Conservation (phyloP, 2,888 invertebrate genomes). For the Spodoptera exigua region DNA sequence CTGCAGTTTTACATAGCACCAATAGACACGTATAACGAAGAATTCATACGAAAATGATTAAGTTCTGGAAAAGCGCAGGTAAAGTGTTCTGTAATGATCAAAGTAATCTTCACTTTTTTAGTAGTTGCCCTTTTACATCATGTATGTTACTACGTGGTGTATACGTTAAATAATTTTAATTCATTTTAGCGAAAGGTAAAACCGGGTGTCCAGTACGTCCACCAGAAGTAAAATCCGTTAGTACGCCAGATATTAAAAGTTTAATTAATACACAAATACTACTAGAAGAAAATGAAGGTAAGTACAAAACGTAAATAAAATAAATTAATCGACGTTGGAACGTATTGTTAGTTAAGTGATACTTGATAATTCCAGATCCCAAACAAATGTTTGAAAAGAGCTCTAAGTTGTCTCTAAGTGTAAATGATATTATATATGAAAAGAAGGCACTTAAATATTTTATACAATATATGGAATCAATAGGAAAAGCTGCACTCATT, state of each 20-base stretch:
- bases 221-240: slow-evolving; percentile 72
- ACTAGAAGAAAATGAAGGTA: slow-evolving; percentile 77
- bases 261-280: slow-evolving; percentile 68
- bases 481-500: slow-evolving; percentile 90
- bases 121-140: slow-evolving; percentile 11
- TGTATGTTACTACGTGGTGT: slow-evolving; percentile 2
- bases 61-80: slow-evolving; percentile 94
- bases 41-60: slow-evolving; percentile 89
- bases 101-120: slow-evolving; percentile 12
- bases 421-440: slow-evolving; percentile 93
- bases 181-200: slow-evolving; percentile 85
- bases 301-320: slow-evolving; percentile 39
- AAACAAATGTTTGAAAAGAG: slow-evolving; percentile 80
- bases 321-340: neutral
- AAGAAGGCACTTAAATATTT: slow-evolving; percentile 95
- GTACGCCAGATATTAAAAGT: slow-evolving; percentile 63
- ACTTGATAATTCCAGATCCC: slow-evolving; percentile 76
- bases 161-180: slow-evolving; percentile 40
- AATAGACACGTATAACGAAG: slow-evolving; percentile 56
- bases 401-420: slow-evolving; percentile 92
- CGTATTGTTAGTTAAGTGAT: slow-evolving; percentile 18
- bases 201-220: slow-evolving; percentile 86
- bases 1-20: slow-evolving; percentile 53
- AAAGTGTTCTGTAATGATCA: slow-evolving; percentile 56
- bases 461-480: slow-evolving; percentile 95